phyloP scores from a whole-genome alignment of 1,140 invertebrate genomes.

The Macrocentrus cingulum region DNA sequence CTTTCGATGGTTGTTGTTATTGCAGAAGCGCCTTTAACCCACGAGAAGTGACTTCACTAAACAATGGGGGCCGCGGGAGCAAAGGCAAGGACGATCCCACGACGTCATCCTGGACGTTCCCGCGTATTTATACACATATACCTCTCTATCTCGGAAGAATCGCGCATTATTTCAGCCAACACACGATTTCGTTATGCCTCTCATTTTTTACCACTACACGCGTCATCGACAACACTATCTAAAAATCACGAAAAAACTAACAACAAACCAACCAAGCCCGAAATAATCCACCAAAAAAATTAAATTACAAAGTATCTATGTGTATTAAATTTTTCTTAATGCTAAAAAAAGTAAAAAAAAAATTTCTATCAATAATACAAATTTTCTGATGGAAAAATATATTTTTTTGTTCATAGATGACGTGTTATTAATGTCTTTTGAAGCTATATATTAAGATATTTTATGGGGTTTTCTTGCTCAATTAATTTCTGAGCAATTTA shows the following conservation, averaged over 20 bases:
- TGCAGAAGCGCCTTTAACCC: slow-evolving; percentile 11
- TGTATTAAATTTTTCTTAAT: too few relatives aligned
- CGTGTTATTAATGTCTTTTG: too few relatives aligned
- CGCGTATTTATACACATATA: slow-evolving; percentile 1
- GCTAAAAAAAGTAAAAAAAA: too few relatives aligned
- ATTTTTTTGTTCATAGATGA: too few relatives aligned
- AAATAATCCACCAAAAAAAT: background rate
- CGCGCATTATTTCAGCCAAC: slow-evolving; percentile 20
- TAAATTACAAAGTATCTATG: too few relatives aligned
- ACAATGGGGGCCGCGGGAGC: slow-evolving; percentile 54
- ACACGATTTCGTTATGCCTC: slow-evolving; percentile 13
- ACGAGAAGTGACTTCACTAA: slow-evolving; percentile 23
- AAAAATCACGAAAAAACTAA: background rate
- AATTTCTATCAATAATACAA: too few relatives aligned
- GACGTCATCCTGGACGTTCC: slow-evolving; percentile 35
- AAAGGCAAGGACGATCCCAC: slow-evolving; percentile 55
- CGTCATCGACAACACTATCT: background rate
- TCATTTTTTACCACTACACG: background rate
- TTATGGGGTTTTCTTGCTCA: too few relatives aligned
- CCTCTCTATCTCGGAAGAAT: slow-evolving; percentile 17
- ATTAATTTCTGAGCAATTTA: slow-evolving; percentile 4
- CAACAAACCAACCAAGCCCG: background rate
- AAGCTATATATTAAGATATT: too few relatives aligned
- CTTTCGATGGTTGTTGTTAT: slow-evolving; percentile 41
- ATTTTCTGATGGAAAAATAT: too few relatives aligned